phyloP scores from a whole-genome alignment of 2,113 vertebrate species.

The Chionodraco myersi region DNA sequence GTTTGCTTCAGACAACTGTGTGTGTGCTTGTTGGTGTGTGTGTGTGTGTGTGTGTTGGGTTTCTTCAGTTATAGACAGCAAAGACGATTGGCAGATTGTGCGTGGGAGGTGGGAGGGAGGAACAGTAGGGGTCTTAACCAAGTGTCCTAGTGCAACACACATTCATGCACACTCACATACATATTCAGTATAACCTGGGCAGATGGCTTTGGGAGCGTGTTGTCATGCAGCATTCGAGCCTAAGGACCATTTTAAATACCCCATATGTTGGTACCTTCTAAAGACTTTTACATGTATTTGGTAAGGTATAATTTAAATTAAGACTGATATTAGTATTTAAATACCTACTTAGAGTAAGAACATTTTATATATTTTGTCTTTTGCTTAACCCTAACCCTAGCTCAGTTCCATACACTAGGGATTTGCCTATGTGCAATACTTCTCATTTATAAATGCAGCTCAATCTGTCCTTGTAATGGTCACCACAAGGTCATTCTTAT shows the following conservation, averaged over 20 bases:
- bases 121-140: conserved; percentile 67
- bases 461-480: not conserved
- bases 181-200: conserved; percentile 45
- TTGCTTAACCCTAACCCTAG: no score
- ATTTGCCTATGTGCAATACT: not conserved
- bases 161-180: conserved; percentile 5
- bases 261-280: no score
- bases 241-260: no score
- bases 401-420: no score
- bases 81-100: conserved; percentile 69
- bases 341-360: no score
- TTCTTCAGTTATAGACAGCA: conserved; percentile 43
- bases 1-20: conserved; percentile 42
- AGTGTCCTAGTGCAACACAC: conserved; percentile 45
- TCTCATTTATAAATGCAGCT: conserved; percentile 16
- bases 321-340: no score
- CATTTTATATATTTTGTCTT: no score
- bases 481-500: not conserved
- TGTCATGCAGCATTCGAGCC: not conserved
- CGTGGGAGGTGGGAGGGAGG: conserved; percentile 66
- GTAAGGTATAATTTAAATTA: no score
- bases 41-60: not conserved
- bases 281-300: no score
- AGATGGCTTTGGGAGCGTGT: conserved; percentile 55
- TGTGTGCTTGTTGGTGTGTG: conserved; percentile 13